Conservation (phyloP, 2,888 invertebrate genomes). For the Cosmia trapezina region DNA sequence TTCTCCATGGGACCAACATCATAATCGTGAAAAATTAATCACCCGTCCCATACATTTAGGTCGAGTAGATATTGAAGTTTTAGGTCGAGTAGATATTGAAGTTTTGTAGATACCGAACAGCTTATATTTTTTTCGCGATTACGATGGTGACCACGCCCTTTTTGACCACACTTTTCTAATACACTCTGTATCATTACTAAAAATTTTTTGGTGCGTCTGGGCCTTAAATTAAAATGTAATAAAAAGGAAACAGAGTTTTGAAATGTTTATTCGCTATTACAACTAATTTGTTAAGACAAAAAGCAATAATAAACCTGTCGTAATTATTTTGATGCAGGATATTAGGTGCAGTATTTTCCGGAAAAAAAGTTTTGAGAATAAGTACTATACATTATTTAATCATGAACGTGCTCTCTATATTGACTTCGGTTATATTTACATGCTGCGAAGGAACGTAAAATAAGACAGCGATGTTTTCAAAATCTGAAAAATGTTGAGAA, state of each 20-base stretch:
- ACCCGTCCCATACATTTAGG: no score
- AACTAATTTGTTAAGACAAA: not conserved
- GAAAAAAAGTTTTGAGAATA: not conserved
- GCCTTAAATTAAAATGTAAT: not conserved
- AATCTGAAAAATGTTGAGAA: constrained; percentile 62
- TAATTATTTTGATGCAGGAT: not conserved
- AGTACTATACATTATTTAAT: not conserved
- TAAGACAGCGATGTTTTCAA: constrained; percentile 68
- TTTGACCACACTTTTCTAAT: no score
- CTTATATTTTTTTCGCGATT: no score
- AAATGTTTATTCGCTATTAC: not conserved
- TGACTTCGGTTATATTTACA: not conserved
- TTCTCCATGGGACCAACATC: no score
- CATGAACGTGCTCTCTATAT: not conserved
- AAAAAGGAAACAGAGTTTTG: not conserved
- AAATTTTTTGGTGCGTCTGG: not conserved
- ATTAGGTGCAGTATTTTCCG: not conserved
- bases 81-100: no score
- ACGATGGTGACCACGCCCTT: no score
- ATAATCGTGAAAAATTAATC: no score
- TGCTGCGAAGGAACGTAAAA: constrained; percentile 58
- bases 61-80: no score
- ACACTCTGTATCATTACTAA: no score
- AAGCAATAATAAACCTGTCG: not conserved
- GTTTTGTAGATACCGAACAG: no score